Evolutionary conservation across 1,140 invertebrate genomes (phyloP).

Genomic region (Drosophila cardini): DNA sequence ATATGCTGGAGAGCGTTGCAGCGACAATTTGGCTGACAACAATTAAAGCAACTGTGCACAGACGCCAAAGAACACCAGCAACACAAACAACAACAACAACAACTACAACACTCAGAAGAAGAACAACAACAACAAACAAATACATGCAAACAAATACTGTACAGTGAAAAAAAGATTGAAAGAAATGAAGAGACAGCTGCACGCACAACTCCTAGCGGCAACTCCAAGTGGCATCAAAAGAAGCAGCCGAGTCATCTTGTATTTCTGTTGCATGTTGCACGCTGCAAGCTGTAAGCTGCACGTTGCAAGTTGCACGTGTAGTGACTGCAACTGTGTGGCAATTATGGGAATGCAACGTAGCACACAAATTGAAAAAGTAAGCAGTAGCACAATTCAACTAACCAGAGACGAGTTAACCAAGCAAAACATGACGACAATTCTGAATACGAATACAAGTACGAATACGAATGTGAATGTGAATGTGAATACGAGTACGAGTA

Average conservation of each 20-base stretch:
- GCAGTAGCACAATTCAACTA: constrained; percentile 30
- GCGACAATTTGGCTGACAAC: constrained; percentile 73
- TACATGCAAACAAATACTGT: constrained; percentile 33
- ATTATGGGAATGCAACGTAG: constrained; percentile 63
- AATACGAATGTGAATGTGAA: not conserved
- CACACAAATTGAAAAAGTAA: constrained; percentile 78
- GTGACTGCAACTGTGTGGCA: constrained; percentile 47
- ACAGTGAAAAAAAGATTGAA: constrained; percentile 6
- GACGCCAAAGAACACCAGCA: constrained; percentile 32
- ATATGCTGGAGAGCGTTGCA: constrained; percentile 45
- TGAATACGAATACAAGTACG: not conserved
- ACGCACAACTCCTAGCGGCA: constrained; percentile 42
- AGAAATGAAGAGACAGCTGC: constrained; percentile 70
- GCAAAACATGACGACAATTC: constrained; percentile 39
- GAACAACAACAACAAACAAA: constrained; percentile 43
- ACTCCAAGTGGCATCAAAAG: too few species aligned
- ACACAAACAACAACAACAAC: constrained; percentile 28
- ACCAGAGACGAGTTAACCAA: constrained; percentile 32
- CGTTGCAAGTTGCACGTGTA: too few species aligned
- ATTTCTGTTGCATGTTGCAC: constrained; percentile 22
- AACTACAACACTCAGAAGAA: constrained; percentile 1
- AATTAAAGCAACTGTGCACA: constrained; percentile 71
- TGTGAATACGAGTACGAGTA: not conserved
- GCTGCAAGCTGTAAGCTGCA: constrained; percentile 9
- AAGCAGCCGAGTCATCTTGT: too few species aligned